These are phyloP conservation scores for Squalus acanthias DNA, from an alignment of 2,797 vertebrate species.

Conservation along the genomic window DNA sequence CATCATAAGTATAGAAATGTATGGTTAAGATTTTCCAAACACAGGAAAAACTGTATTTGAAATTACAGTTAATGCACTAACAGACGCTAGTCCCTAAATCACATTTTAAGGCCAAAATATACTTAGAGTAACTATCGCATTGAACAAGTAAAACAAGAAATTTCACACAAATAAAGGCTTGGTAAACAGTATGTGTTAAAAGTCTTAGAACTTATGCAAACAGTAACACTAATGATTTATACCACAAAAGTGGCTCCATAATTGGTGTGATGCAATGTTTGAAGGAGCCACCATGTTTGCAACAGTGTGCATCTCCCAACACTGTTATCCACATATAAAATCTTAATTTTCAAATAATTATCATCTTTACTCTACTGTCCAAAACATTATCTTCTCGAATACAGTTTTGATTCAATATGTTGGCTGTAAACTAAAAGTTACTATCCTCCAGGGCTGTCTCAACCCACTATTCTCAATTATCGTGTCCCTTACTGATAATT, in stretches of 20 bases:
- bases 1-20: neutral
- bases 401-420: neutral
- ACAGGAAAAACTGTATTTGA: neutral
- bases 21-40: neutral
- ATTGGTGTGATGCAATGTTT: neutral
- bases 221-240: neutral
- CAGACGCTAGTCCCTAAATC: neutral
- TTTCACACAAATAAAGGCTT: neutral
- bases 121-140: neutral
- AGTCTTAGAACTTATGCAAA: neutral
- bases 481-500: neutral
- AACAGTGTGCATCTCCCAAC: neutral
- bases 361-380: neutral
- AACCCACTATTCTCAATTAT: neutral
- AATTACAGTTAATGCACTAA: neutral
- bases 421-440: neutral
- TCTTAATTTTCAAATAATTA: neutral
- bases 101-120: constrained; percentile 4
- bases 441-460: neutral
- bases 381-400: neutral
- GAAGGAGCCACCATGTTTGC: neutral
- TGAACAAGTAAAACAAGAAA: neutral
- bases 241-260: neutral
- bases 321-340: neutral
- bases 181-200: neutral